These are phyloP conservation scores for Leptinotarsa juncta DNA, from an alignment of 2,888 invertebrate species.

Conservation along the genomic window DNA sequence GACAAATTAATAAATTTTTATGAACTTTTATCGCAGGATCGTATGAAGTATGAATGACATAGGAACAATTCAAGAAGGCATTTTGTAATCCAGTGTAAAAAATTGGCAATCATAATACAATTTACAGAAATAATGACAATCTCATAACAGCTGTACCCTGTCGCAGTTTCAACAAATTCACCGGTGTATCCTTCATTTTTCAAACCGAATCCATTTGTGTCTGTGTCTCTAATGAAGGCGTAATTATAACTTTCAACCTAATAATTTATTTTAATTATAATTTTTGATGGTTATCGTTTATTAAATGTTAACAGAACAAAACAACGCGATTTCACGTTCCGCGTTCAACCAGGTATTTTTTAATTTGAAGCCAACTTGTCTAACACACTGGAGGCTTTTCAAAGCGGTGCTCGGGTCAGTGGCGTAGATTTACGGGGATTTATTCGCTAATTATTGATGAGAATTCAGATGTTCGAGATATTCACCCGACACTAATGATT, in stretches of 20 bases:
- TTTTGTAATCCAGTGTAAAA: too few species aligned
- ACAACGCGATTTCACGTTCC: slow-evolving; percentile 38
- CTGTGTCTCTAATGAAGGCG: slow-evolving; percentile 26
- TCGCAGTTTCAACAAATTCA: slow-evolving; percentile 3
- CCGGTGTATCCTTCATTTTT: slow-evolving; percentile 3
- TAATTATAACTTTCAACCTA: slow-evolving; percentile 29
- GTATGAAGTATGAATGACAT: too few species aligned
- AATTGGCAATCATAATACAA: too few species aligned
- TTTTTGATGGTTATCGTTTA: slow-evolving; percentile 39
- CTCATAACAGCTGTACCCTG: background rate
- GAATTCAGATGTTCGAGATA: too few species aligned
- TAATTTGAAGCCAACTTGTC: slow-evolving; percentile 35
- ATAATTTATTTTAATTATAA: slow-evolving; percentile 41
- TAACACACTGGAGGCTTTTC: slow-evolving; percentile 32
- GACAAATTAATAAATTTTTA: too few species aligned
- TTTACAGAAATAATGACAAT: too few species aligned
- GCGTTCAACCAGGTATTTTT: slow-evolving; percentile 36
- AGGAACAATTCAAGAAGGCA: too few species aligned
- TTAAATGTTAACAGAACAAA: slow-evolving; percentile 37
- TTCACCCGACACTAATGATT: too few species aligned
- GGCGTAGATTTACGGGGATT: background rate
- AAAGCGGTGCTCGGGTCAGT: slow-evolving; percentile 19
- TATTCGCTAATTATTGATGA: background rate
- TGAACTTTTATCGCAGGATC: too few species aligned
- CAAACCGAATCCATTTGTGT: slow-evolving; percentile 15